Base-by-base conservation (phyloP, 2,888 invertebrate genomes). In the Eristalis pertinax region DNA sequence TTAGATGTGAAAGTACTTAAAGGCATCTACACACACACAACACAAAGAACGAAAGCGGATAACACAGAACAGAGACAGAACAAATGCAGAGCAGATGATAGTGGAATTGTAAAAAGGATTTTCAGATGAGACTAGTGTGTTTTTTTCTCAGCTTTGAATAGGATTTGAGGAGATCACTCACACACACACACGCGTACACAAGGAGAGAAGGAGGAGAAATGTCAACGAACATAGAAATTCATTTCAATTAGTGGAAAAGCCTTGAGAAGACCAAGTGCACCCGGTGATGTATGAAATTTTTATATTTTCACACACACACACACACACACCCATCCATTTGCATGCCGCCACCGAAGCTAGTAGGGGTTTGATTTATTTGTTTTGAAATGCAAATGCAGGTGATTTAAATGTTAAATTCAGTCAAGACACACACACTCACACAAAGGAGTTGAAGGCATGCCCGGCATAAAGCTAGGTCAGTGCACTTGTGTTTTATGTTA, bases 201-300 rank as follows among this genome's bases (percentile, higher is more conserved):
- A 24, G 1, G 2, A 58, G 24, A n/a, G n/a, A n/a, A 60, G 10
- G 60, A 60, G 50, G 35, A 74, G 50, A 62, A 81, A 86, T 78
- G 86, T 78, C 83, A 83, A 83, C 83, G 73, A 80, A 80, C 80
- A 76, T 69, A 58, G 72, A 69, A 91, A 90, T 91, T 91, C 91
- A 91, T 91, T 91, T 91, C 91, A 91, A 91, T 91, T 91, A 91
- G 91, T 91, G 90, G 90, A 89, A 91, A 91, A 91, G 91, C 91
- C 90, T 90, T 50, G 50, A 50, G 90, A 90, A 90, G 91, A 81
- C 62, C 64, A 68, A 74, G 60, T 62, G 19, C 41, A 69, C 50
- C 32, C 43, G 56, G 41, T 50, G 64, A 29, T 38, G 69, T 22
- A 60, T 43, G 19, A 5, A 19, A 50, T 50, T 50, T 50, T 43